These are phyloP conservation scores for Agonum fuliginosum DNA, from an alignment of 2,888 invertebrate genomes.

Conservation along the genomic window DNA sequence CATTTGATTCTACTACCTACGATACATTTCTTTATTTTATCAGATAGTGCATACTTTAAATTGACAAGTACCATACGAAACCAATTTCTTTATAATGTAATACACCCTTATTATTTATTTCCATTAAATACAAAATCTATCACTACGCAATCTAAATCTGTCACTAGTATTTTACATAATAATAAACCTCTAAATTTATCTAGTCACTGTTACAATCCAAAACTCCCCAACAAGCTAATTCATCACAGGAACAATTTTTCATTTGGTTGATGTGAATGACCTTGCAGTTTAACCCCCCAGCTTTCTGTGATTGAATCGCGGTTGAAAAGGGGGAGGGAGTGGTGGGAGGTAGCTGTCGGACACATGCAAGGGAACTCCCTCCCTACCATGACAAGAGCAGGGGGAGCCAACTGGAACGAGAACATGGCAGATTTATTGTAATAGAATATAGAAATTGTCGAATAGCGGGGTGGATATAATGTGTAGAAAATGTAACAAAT, in stretches of 20 bases:
- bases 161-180: neutral
- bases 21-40: too few species aligned
- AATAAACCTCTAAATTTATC: neutral
- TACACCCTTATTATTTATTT: too few species aligned
- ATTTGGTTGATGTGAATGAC: conserved; percentile 51
- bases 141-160: neutral
- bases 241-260: conserved; percentile 46
- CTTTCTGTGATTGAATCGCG: conserved; percentile 43
- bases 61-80: too few species aligned
- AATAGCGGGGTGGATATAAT: too few species aligned
- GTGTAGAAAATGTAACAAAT: too few species aligned
- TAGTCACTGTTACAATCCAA: conserved; percentile 10
- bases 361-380: neutral
- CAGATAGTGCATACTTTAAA: too few species aligned
- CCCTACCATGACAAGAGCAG: neutral
- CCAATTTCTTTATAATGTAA: too few species aligned
- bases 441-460: too few species aligned
- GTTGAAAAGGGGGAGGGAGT: too few species aligned
- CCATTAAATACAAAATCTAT: neutral
- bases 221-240: conserved; percentile 7
- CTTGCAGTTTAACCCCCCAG: conserved; percentile 16
- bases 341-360: conserved; percentile 9
- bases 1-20: too few species aligned
- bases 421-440: too few species aligned
- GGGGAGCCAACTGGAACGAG: neutral